Base-by-base conservation (phyloP, 2,888 invertebrate species). In the Drosophila demipolita region DNA sequence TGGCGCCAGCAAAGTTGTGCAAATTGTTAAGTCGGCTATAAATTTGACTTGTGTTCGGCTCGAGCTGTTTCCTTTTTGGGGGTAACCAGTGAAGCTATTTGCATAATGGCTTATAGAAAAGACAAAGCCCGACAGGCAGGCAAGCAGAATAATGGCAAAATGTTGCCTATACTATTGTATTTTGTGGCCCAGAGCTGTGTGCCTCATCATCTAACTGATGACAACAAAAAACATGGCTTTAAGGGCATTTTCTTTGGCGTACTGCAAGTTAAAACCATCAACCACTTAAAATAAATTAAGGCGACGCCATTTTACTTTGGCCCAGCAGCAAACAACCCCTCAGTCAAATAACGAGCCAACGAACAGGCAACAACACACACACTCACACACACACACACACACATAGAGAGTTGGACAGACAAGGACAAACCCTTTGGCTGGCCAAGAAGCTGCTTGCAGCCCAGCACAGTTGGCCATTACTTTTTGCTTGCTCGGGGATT, bases 1-100 rank as follows among this genome's bases (percentile, higher is more conserved):
- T 26, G 62, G 63, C 55, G 55, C 53, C 60, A 23, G 53, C 67
- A 63, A 69, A 69, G 75, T 59, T 75, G 50, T 82, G 86, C 89
- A 91, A 91, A 89, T 91, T 87, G 88, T 90, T 91, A 91, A 91
- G 91, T 91, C 91, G 86, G 83, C 90, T 85, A 91, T 91, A 90
- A 91, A 91, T 91, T 90, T 91, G 91, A 88, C 91, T 91, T 89
- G 89, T 83, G 78, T 71, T 81, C 64, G 74, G 72, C 40, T 65
- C 69, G 74, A 62, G 68, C 45, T 72, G 59, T 32, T 66, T 53
- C 58, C 68, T 83, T 75, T 68, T 50, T 38, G 9, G 54, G 75
- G 79, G 54, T 48, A 78, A 67, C 80, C 86, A 76, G 60, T 82
- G 80, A 73, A 73, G 64, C 84, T 82, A 91, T 91, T 91, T 91